Conservation (phyloP, 2,888 invertebrate species). For the Peribatodes rhomboidaria region DNA sequence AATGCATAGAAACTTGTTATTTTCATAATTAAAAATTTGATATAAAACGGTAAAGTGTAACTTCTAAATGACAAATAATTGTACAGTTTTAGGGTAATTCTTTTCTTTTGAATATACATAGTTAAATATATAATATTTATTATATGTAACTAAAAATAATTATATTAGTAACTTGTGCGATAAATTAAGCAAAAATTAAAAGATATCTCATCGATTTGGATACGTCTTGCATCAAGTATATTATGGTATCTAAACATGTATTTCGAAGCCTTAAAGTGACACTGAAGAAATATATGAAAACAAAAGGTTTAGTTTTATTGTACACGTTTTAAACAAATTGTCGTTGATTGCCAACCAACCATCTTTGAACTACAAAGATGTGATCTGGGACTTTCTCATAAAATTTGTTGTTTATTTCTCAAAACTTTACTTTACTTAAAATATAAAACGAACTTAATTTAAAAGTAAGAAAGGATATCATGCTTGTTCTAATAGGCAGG, state of each 20-base stretch:
- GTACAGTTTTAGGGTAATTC: slow-evolving; percentile 65
- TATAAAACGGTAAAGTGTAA: slow-evolving; percentile 75
- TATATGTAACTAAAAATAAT: neutral
- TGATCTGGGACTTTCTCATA: neutral
- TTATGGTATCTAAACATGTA: slow-evolving; percentile 2
- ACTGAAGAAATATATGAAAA: neutral
- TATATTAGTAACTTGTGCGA: slow-evolving; percentile 2
- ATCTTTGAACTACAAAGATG: neutral
- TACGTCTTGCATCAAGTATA: neutral
- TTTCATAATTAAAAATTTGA: slow-evolving; percentile 48
- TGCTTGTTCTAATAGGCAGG: too few species aligned
- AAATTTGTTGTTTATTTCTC: neutral
- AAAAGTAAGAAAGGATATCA: too few species aligned
- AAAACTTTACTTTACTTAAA: too few species aligned
- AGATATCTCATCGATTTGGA: too few species aligned
- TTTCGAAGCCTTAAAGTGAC: slow-evolving; percentile 26
- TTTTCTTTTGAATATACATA: slow-evolving; percentile 18
- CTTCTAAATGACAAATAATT: slow-evolving; percentile 82
- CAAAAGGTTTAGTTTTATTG: neutral
- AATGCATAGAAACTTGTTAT: neutral
- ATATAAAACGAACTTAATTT: too few species aligned
- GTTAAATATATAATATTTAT: slow-evolving; percentile 3
- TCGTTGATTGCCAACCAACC: neutral
- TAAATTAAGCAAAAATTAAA: neutral
- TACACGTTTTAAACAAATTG: neutral